Evolutionary conservation across 2,113 vertebrate genomes (phyloP), one percentile per base, ranked within the genome.

Genomic region (Zosterops hypoxanthus): DNA sequence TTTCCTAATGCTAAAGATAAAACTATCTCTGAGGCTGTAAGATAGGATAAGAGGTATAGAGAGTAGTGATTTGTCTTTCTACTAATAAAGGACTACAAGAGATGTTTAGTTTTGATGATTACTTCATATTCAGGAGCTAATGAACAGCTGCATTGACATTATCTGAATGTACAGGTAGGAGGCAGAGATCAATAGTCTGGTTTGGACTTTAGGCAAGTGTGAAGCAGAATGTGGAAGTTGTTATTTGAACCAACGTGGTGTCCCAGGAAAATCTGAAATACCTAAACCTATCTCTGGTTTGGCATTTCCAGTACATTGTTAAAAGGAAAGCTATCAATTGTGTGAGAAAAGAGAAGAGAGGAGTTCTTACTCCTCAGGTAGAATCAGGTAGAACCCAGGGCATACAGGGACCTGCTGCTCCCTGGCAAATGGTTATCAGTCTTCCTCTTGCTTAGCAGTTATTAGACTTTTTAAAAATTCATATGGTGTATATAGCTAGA

Each of bases 1-100:
- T 79, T 96, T 26, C 31, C 47, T 72, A 87, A 85, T 49, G 61
- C 70, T 94, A 87, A 95, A 91, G 92, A 94, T 91, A 95, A 94
- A 94, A 57, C 53, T 68, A 31, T 70, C 82, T 90, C 73, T 76
- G 73, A 90, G 66, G 41, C 36, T 82, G 12, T 49, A 41, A 79
- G 69, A 31, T 42, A 77, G 59, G 31, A 82, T 75, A 12, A 82
- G n/a, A 87, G 41, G 63, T 18, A 78, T 0, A 61, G 6, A 60
- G 21, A 66, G 10, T 13, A 82, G 20, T 56, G 36, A 72, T 91
- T 95, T 95, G 12, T 90, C n/a, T 84, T 92, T 91, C 69, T 64
- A 20, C 26, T 73, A 3, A 59, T 87, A 66, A 87, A 78, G 34
- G 14, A 55, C 14, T 56, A 44, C 12, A 70, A 61, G 8, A 75